Base-by-base conservation (phyloP, 2,113 vertebrate species). In the Lynx canadensis region DNA sequence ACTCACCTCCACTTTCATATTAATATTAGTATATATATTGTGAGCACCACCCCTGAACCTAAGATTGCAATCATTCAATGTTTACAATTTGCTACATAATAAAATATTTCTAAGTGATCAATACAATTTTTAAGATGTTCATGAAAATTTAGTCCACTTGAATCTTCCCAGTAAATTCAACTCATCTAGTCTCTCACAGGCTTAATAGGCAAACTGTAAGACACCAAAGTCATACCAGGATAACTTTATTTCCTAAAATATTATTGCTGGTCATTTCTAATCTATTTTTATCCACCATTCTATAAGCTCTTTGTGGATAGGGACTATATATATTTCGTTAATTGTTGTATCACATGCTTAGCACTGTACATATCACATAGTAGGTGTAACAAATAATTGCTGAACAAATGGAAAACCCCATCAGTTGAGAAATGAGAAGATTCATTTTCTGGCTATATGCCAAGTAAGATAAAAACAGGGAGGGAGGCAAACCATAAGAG, bases 111-210 rank as follows among this genome's bases (percentile, higher is more conserved):
- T 63, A 81, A n/a, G 3, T 91, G 27, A 36, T 48, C 5, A 81
- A 33, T 38, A 85, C 0, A 87, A 66, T 23, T 85, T 85, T 63
- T 73, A 73, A 89, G 71, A 19, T 86, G 41, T 76, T 89, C 3
- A 18, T 57, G 1, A 81, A 60, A 16, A 79, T 65, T 68, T 93
- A 45, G 13, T 69, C 13, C 13, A 55, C 7, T 88, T 69, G 82
- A 88, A 57, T 57, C 27, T 87, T 88, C 91, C 73, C 4, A 85
- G 57, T 57, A 89, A 71, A 89, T 76, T 91, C 36, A 91, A 91
- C 25, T 73, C 57, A 90, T 1, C 27, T 88, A 13, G 5, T 9
- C 8, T 95, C 23, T 57, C 31, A 80, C 3, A n/a, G 50, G 1
- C 5, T 79, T 27, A 23, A 36, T 4, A 87, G 31, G 16, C 41